A percentile compares a stretch with the other conserved stretches of the same genome.
Conservation (phyloP, 2,888 invertebrate genomes). For the Hermaeophaga mercurialis region DNA sequence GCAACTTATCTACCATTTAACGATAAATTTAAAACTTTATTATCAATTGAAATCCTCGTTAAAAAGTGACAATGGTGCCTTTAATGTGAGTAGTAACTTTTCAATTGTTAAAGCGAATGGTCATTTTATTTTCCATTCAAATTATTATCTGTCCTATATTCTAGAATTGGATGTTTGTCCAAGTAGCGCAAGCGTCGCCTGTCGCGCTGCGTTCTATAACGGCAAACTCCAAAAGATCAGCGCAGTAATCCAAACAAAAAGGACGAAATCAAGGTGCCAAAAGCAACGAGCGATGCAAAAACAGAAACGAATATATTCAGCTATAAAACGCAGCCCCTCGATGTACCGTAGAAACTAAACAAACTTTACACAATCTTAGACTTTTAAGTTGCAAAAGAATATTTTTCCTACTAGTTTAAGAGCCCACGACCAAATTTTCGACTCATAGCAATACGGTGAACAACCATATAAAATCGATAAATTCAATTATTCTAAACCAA, state of each 20-base stretch:
- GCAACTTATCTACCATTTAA: neutral
- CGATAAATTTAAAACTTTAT: neutral
- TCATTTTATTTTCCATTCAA: constrained; percentile 20
- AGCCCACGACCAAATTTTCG: too few relatives aligned
- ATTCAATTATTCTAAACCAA: too few relatives aligned
- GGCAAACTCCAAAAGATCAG: constrained; percentile 19
- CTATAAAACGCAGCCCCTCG: neutral
- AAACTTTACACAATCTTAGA: too few relatives aligned
- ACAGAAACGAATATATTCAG: neutral
- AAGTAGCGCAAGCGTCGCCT: constrained; percentile 10
- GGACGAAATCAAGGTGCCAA: neutral
- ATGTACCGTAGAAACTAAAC: too few relatives aligned
- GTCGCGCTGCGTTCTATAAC: constrained; percentile 1
- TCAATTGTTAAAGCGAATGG: constrained; percentile 10
- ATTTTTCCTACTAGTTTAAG: too few relatives aligned
- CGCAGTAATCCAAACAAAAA: constrained; percentile 14
- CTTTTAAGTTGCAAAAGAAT: too few relatives aligned
- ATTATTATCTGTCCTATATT: constrained; percentile 7
- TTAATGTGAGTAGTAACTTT: constrained; percentile 6
- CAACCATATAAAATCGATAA: too few relatives aligned
- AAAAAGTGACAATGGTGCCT: constrained; percentile 1
- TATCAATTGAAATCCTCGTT: neutral
- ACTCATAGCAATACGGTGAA: too few relatives aligned
- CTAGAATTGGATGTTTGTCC: constrained; percentile 8
- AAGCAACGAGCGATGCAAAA: neutral